phyloP scores from a whole-genome alignment of 2,113 vertebrate species.

The Galbula dea region DNA sequence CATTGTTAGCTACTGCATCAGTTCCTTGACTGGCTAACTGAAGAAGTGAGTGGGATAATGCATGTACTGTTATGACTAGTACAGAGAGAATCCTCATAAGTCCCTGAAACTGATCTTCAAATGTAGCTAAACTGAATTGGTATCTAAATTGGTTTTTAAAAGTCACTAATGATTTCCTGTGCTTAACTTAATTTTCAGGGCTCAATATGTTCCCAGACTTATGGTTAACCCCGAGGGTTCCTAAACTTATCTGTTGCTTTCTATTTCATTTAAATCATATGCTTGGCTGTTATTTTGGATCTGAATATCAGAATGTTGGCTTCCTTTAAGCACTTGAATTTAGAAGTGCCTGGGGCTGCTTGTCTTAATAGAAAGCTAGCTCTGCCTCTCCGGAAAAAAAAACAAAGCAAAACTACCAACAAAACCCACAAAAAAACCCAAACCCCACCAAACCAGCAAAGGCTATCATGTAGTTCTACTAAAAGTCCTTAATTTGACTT shows the following conservation, averaged over 20 bases:
- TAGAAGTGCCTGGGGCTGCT: neutral
- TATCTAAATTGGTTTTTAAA: neutral
- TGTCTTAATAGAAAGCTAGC: neutral
- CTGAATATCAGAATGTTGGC: neutral
- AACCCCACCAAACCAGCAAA: too few species aligned
- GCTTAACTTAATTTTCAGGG: neutral
- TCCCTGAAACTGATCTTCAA: neutral
- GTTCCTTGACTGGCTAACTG: neutral
- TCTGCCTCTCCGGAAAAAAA: neutral
- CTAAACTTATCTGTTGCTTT: neutral
- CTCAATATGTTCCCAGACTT: neutral
- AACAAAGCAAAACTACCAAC: too few species aligned
- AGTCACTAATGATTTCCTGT: neutral
- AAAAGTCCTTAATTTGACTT: neutral
- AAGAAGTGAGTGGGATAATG: neutral
- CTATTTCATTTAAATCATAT: neutral
- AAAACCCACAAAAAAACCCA: too few species aligned
- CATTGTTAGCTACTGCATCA: neutral
- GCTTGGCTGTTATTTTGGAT: neutral
- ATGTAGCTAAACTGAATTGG: neutral
- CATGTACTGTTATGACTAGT: neutral
- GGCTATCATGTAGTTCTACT: neutral
- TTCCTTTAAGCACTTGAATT: neutral
- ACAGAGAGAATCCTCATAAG: neutral
- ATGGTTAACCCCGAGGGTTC: neutral